Evolutionary conservation across 2,888 invertebrate species (phyloP), one percentile per base, ranked within the genome.

Genomic region (Teinopalpus imperialis): DNA sequence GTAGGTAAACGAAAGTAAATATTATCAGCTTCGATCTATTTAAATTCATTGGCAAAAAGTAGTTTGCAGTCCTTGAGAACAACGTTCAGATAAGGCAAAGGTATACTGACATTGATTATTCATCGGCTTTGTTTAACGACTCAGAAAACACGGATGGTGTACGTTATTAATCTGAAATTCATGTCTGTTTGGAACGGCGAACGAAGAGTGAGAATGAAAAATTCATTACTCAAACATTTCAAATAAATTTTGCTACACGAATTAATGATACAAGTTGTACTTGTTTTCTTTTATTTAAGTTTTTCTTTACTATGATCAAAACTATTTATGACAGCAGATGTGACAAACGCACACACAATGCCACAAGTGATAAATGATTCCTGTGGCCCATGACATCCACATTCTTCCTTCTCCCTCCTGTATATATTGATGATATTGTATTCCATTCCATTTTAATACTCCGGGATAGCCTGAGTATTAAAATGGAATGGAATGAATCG

Each of bases 91-190:
- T 31, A 30, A 31, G 42, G 21, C 13, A 57, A 57, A 57, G 47
- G 48, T 54, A 63, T 66, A 47, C 35, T 26, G 29, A 20, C 54
- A 57, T 57, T 61, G 69, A 72, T 76, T 70, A 71, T 72, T 67
- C 69, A 74, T 67, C 65, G 54, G 48, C 47, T 66, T 66, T 72
- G 72, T 59, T 71, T 66, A 81, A 79, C 68, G 77, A 77, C 57
- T 63, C 63, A 53, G 69, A 78, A 75, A 72, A 69, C 61, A 56
- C 56, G 59, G 53, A 41, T 56, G 55, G 52, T 57, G 55, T 56
- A 56, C 56, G 51, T 65, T 57, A 66, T n/a, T n/a, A 73, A 70
- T 63, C 49, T 59, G 66, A 72, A 70, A 69, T 59, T 69, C 64
- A 67, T 58, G 65, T 62, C 68, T 68, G 63, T 59, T 62, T 59